Percentiles rank a stretch among this genome's conserved stretches.
Evolutionary conservation across 2,113 vertebrate genomes (phyloP).

Genomic region (Stegastes partitus): DNA sequence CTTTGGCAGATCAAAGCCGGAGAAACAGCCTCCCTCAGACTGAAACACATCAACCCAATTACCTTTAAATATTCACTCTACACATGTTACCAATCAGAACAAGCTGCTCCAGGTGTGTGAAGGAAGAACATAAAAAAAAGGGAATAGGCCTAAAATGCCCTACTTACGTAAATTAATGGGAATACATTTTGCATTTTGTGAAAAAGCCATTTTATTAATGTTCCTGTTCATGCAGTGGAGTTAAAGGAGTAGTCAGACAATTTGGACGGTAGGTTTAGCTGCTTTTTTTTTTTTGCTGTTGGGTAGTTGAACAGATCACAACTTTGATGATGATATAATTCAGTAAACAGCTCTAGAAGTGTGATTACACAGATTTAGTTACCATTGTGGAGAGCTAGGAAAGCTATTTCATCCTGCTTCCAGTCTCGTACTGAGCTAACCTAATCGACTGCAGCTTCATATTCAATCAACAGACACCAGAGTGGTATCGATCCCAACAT

Average conservation of each 20-base stretch:
- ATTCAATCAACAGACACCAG: not conserved
- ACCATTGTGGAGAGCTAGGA: not conserved
- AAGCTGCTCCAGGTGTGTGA: slow-evolving; percentile 37
- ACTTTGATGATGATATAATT: not conserved
- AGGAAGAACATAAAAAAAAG: slow-evolving; percentile 27
- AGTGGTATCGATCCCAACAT: not conserved
- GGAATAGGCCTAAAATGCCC: not conserved
- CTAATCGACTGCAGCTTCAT: slow-evolving; percentile 6
- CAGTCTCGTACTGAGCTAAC: slow-evolving; percentile 2
- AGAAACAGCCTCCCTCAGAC: slow-evolving; percentile 44
- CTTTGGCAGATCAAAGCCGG: slow-evolving; percentile 75
- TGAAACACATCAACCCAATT: slow-evolving; percentile 70
- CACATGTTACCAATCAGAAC: slow-evolving; percentile 70
- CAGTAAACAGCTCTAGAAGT: not conserved
- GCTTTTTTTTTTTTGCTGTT: no score
- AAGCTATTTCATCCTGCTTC: not conserved
- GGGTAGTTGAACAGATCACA: no score
- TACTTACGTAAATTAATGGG: not conserved
- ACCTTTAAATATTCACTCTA: slow-evolving; percentile 66
- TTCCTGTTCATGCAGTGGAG: not conserved
- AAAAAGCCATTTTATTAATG: not conserved
- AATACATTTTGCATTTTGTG: slow-evolving; percentile 13
- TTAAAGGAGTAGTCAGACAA: no score
- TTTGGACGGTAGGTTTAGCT: not conserved
- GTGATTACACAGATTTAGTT: not conserved